These are phyloP conservation scores for Austrolebias charrua DNA, from an alignment of 2,797 vertebrate genomes.

Conservation along the genomic window DNA sequence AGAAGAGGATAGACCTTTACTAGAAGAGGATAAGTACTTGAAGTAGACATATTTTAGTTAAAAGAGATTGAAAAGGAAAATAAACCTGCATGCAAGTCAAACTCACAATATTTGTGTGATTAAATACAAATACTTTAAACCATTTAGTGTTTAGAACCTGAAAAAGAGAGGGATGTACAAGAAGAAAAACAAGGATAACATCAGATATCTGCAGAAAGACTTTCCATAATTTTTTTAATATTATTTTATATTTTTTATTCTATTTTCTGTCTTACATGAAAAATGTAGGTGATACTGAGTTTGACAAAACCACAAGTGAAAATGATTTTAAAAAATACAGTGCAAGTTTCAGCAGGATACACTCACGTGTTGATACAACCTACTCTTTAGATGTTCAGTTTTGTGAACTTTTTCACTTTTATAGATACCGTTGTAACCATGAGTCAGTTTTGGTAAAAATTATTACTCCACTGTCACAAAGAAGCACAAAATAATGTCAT, in stretches of 20 bases:
- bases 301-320: slow-evolving; percentile 40
- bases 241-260: too few relatives aligned
- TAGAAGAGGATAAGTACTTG: slow-evolving; percentile 44
- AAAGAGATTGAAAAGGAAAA: slow-evolving; percentile 1
- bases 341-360: slow-evolving; percentile 15
- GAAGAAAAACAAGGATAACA: slow-evolving; percentile 41
- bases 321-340: slow-evolving; percentile 23
- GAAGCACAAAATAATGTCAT: slow-evolving; percentile 13
- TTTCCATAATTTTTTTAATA: slow-evolving; percentile 31
- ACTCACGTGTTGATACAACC: slow-evolving; percentile 7
- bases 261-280: slow-evolving; percentile 30
- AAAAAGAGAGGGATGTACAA: slow-evolving; percentile 22
- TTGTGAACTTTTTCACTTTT: slow-evolving; percentile 7
- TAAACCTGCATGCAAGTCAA: slow-evolving; percentile 5
- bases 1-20: slow-evolving; percentile 48
- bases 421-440: background rate
- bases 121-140: slow-evolving; percentile 18
- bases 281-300: slow-evolving; percentile 40
- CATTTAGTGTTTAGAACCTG: slow-evolving; percentile 20
- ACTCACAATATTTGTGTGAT: slow-evolving; percentile 20
- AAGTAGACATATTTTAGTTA: slow-evolving; percentile 32
- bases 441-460: too few relatives aligned
- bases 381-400: slow-evolving; percentile 5
- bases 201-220: slow-evolving; percentile 24
- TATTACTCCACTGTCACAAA: background rate